Conservation (phyloP, 2,888 invertebrate species). For the Bombyx huttoni region DNA sequence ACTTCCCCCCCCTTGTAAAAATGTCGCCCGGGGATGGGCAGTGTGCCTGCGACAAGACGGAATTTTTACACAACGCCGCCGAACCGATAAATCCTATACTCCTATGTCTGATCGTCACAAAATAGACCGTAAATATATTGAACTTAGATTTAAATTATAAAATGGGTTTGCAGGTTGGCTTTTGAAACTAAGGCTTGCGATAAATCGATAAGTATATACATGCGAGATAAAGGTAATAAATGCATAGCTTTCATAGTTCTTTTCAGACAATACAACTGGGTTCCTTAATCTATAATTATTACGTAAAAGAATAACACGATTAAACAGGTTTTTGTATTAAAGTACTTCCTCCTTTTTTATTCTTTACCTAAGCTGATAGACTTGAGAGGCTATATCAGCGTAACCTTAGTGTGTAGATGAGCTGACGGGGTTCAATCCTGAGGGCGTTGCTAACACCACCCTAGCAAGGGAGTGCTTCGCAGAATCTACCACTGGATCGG, state of each 20-base stretch:
- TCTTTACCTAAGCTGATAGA: no score
- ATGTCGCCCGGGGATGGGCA: conserved; percentile 59
- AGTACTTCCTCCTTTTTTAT: no score
- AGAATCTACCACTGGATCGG: no score
- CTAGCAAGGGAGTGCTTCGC: no score
- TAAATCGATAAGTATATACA: conserved; percentile 67
- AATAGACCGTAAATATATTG: conserved; percentile 20
- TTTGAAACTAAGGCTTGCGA: conserved; percentile 51
- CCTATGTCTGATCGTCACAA: conserved; percentile 22
- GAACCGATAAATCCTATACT: conserved; percentile 42
- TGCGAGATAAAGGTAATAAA: conserved; percentile 56
- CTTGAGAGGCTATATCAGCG: no score
- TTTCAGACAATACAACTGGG: conserved; percentile 34
- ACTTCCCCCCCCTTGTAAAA: conserved; percentile 46
- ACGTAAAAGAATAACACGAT: no score
- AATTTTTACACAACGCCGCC: conserved; percentile 55
- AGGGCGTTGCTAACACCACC: no score
- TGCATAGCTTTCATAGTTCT: conserved; percentile 60
- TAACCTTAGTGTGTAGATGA: no score
- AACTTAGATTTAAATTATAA: conserved; percentile 15
- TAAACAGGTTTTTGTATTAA: no score
- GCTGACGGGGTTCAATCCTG: no score
- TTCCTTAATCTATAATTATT: no score
- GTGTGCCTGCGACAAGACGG: conserved; percentile 62
- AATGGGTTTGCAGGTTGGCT: conserved; percentile 22